Evolutionary conservation across 2,797 vertebrate genomes (phyloP).

Genomic region (Mergus octosetaceus): DNA sequence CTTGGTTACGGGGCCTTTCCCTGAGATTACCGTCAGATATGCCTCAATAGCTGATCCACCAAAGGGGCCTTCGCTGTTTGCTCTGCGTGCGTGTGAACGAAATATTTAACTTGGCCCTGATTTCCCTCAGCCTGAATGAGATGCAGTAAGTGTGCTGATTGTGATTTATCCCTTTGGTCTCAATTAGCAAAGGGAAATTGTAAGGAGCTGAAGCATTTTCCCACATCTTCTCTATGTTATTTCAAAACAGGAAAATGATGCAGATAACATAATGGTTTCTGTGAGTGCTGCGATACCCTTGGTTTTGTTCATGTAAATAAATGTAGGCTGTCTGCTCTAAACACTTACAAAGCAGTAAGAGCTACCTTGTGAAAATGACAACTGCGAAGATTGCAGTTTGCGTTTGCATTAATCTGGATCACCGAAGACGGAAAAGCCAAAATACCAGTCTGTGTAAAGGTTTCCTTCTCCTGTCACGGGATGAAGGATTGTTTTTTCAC

Average conservation of each 20-base stretch:
- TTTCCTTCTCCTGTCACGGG: background rate
- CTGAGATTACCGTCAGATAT: conserved; percentile 17
- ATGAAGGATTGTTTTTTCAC: background rate
- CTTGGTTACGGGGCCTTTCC: background rate
- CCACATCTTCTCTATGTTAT: background rate
- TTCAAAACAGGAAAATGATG: background rate
- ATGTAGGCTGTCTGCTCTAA: background rate
- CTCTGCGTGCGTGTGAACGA: background rate
- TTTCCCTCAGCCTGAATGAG: background rate
- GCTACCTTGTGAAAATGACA: conserved; percentile 1
- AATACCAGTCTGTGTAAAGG: background rate
- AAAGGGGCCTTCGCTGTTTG: conserved; percentile 5
- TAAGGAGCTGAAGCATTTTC: background rate
- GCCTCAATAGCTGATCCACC: background rate
- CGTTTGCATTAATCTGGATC: background rate
- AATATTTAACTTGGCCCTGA: conserved; percentile 27
- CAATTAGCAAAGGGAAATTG: background rate
- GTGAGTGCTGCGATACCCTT: background rate
- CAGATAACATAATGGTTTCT: background rate
- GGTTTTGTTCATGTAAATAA: background rate
- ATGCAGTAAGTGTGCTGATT: background rate
- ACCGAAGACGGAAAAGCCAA: background rate
- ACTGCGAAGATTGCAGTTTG: background rate
- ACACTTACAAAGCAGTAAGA: background rate
- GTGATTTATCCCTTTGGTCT: background rate